Evolutionary conservation across 2,888 invertebrate species (phyloP).

Genomic region (Caenorhabditis macrosperma): DNA sequence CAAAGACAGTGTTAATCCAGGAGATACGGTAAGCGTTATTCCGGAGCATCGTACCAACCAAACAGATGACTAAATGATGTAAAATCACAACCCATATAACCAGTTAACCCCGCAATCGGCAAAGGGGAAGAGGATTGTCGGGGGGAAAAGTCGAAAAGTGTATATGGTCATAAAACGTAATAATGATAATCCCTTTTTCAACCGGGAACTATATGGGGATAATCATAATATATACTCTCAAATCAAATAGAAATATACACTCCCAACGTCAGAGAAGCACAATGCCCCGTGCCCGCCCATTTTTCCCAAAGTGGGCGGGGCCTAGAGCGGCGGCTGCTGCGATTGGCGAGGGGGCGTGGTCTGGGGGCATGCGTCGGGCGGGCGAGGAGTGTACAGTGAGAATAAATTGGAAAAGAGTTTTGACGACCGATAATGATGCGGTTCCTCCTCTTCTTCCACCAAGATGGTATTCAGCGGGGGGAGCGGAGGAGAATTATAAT

Average conservation of each 20-base stretch:
- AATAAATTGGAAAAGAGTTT: slow-evolving; percentile 2
- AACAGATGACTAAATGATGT: not conserved
- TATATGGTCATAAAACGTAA: not conserved
- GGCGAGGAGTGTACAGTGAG: slow-evolving; percentile 29
- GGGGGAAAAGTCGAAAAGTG: not conserved
- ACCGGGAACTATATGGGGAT: not conserved
- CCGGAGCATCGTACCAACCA: not conserved
- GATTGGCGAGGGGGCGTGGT: slow-evolving; percentile 19
- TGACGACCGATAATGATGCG: slow-evolving; percentile 38
- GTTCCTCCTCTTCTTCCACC: not conserved
- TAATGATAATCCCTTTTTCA: not conserved
- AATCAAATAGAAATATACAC: slow-evolving; percentile 20
- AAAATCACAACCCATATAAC: too few species aligned
- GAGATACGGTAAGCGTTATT: too few species aligned
- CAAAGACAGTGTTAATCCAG: too few species aligned
- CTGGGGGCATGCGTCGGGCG: not conserved
- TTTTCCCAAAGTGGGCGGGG: slow-evolving; percentile 19
- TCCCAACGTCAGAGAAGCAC: not conserved
- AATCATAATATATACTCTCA: not conserved
- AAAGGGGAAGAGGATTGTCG: not conserved
- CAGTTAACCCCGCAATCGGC: too few species aligned
- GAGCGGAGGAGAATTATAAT: slow-evolving; percentile 33
- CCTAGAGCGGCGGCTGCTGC: slow-evolving; percentile 16
- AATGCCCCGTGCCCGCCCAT: not conserved
- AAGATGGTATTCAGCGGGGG: too few species aligned